Conservation (phyloP, 1,140 invertebrate genomes). For the Pachypsylla venusta region DNA sequence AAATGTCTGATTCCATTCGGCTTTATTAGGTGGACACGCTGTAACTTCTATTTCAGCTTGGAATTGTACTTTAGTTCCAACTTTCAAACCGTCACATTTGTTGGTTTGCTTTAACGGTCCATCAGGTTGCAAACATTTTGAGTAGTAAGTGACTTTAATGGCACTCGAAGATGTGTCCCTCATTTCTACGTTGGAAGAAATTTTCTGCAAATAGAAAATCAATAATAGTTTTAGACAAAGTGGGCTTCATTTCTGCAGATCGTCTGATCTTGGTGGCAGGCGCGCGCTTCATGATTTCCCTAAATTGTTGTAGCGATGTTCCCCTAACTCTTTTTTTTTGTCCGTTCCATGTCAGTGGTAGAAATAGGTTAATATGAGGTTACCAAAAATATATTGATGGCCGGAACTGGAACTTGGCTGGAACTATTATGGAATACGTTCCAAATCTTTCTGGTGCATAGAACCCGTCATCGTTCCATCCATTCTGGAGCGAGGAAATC, state of each 20-base stretch:
- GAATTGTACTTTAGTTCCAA: slow-evolving; percentile 26
- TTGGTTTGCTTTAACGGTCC: slow-evolving; percentile 47
- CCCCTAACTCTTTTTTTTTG: too few species aligned
- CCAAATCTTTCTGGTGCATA: too few species aligned
- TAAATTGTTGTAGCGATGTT: too few species aligned
- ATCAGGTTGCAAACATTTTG: slow-evolving; percentile 55
- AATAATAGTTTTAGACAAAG: not conserved
- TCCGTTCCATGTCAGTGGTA: too few species aligned
- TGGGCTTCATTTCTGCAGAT: not conserved
- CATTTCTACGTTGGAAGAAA: slow-evolving; percentile 81
- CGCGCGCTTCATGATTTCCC: not conserved
- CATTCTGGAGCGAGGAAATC: too few species aligned
- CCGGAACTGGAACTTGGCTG: too few species aligned
- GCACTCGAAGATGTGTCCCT: slow-evolving; percentile 76
- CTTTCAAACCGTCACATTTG: slow-evolving; percentile 67
- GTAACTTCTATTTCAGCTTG: slow-evolving; percentile 51
- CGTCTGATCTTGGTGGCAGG: not conserved
- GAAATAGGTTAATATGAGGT: too few species aligned
- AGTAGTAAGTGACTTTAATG: slow-evolving; percentile 74
- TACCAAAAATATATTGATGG: too few species aligned
- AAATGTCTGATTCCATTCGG: slow-evolving; percentile 65
- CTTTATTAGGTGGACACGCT: slow-evolving; percentile 52
- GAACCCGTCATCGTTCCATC: too few species aligned
- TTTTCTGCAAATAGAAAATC: slow-evolving; percentile 60
- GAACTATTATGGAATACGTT: too few species aligned